phyloP scores from a whole-genome alignment of 2,797 vertebrate genomes.

The Lindbergichthys nudifrons region DNA sequence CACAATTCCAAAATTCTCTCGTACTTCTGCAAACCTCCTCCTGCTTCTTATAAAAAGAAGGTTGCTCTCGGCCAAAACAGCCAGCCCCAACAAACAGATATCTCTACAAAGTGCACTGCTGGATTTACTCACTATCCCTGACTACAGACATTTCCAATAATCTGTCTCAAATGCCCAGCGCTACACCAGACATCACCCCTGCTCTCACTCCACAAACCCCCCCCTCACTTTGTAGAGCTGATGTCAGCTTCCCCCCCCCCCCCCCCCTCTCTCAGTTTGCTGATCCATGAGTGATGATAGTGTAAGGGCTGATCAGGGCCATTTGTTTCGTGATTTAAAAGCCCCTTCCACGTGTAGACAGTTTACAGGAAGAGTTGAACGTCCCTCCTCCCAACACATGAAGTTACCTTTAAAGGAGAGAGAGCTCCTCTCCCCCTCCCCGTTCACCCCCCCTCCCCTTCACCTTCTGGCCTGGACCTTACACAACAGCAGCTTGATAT shows the following conservation, averaged over 20 bases:
- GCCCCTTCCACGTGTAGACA: slow-evolving; percentile 60
- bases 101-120: slow-evolving; percentile 66
- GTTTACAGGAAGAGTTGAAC: slow-evolving; percentile 73
- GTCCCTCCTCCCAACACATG: slow-evolving; percentile 57
- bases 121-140: slow-evolving; percentile 76
- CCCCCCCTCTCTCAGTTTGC: neutral
- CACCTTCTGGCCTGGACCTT: slow-evolving; percentile 60
- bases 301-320: slow-evolving; percentile 63
- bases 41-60: slow-evolving; percentile 42
- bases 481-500: slow-evolving; percentile 73
- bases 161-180: slow-evolving; percentile 72
- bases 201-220: slow-evolving; percentile 20
- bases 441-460: slow-evolving; percentile 18
- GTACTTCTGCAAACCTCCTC: slow-evolving; percentile 16
- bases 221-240: slow-evolving; percentile 39
- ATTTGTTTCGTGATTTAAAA: slow-evolving; percentile 81
- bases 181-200: slow-evolving; percentile 58
- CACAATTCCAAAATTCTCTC: slow-evolving; percentile 34
- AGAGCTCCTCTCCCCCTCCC: slow-evolving; percentile 13
- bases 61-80: slow-evolving; percentile 49
- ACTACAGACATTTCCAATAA: slow-evolving; percentile 73
- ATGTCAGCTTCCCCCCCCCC: slow-evolving; percentile 50
- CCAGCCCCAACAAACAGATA: slow-evolving; percentile 51
- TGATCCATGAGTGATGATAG: slow-evolving; percentile 68
- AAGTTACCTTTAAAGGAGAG: slow-evolving; percentile 79